phyloP scores from a whole-genome alignment of 2,888 invertebrate species.

The Metacarcinus magister region DNA sequence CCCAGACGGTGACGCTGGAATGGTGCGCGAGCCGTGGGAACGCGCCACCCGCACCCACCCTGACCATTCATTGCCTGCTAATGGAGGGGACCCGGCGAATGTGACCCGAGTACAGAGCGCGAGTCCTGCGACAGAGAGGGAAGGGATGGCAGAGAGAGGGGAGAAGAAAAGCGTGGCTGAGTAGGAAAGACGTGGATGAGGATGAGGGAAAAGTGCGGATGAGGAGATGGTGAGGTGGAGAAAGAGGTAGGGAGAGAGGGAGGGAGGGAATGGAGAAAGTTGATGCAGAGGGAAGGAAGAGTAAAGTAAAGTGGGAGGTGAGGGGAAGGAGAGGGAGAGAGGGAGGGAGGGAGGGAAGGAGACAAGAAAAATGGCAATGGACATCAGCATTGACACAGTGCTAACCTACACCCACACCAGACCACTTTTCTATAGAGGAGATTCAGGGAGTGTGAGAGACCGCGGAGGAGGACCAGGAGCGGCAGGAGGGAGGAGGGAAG shows the following conservation, averaged over 20 bases:
- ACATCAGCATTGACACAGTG: background rate
- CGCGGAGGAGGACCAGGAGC: background rate
- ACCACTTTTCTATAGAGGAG: background rate
- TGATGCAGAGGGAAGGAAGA: background rate
- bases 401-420: background rate
- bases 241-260: background rate
- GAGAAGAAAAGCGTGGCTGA: background rate
- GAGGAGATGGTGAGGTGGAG: background rate
- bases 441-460: background rate
- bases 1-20: slow-evolving; percentile 30
- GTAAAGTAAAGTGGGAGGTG: background rate
- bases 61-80: slow-evolving; percentile 68
- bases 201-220: background rate
- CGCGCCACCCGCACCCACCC: slow-evolving; percentile 49
- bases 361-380: background rate
- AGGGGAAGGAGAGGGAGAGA: background rate
- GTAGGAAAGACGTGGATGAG: background rate
- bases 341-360: background rate
- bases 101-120: slow-evolving; percentile 70
- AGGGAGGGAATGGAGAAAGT: background rate
- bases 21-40: slow-evolving; percentile 61
- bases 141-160: background rate
- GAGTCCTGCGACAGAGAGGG: background rate
- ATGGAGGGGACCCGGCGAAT: slow-evolving; percentile 65
- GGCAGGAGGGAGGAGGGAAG: background rate